phyloP scores from a whole-genome alignment of 2,888 invertebrate species.

The Laothoe populi region DNA sequence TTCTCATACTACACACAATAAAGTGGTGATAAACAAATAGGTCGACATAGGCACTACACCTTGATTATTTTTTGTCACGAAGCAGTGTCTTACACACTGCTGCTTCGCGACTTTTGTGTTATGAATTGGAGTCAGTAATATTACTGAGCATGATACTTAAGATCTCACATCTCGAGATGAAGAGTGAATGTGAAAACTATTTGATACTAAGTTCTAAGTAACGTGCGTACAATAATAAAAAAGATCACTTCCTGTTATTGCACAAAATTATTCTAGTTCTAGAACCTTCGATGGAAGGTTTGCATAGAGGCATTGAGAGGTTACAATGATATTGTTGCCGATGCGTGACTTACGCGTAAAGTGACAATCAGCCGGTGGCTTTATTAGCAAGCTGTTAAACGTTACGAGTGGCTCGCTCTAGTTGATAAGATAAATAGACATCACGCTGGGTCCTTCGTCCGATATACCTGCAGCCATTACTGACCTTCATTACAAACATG shows the following conservation, averaged over 20 bases:
- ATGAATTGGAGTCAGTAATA: no score
- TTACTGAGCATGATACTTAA: no score
- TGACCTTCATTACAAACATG: neutral
- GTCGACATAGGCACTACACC: no score
- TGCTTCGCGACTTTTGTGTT: no score
- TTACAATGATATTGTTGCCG: conserved; percentile 17
- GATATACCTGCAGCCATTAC: neutral
- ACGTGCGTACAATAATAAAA: neutral
- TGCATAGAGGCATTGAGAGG: neutral
- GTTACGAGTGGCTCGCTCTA: conserved; percentile 14
- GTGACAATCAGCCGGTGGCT: conserved; percentile 6
- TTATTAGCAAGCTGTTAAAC: conserved; percentile 21
- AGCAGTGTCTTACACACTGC: no score
- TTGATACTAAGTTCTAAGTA: no score
- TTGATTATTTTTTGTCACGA: no score
- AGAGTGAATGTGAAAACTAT: no score
- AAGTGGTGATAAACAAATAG: no score
- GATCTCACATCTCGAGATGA: no score
- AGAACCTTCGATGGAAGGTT: neutral
- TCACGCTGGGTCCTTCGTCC: conserved; percentile 11
- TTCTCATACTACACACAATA: no score
- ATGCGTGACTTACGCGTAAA: conserved; percentile 25
- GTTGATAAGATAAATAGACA: conserved; percentile 22
- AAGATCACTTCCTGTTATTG: neutral
- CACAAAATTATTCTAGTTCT: conserved; percentile 3